Evolutionary conservation across 2,888 invertebrate genomes (phyloP), one percentile per base, ranked within the genome.

Genomic region (Cataglyphis albicans): DNA sequence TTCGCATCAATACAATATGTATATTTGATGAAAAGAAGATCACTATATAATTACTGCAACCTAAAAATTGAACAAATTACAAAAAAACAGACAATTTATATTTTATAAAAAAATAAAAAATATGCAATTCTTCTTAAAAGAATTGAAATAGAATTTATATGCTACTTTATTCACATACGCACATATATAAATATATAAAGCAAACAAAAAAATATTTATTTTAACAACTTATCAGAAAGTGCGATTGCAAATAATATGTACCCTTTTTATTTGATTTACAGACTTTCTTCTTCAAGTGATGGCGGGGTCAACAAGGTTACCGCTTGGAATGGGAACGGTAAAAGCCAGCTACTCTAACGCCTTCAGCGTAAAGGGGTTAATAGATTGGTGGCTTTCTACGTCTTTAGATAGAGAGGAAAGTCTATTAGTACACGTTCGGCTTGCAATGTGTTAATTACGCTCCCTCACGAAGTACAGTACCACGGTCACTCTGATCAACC

Each of bases 361-460:
- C 70, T 44, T 70, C 15, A 55, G 57, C 57, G 72, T 35, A 72
- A 80, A 80, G 59, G 44, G 72, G 59, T 72, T 80, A 80, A 72
- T 72, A 61, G 72, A 80, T 80, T 72, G 72, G 78, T 80, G 59
- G 78, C 72, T 80, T 72, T 59, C 78, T 80, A 72, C 25, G 59
- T 78, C 78, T 80, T 72, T 72, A 59, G 21, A 35, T 15, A 55
- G 44, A 25, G 72, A 68, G 72, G 72, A 59, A 80, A 72, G 44
- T 72, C 78, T 80, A 70, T 78, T 70, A 78, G 76, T 68, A 70
- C 59, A 78, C 70, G 70, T 59, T 80, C 78, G 72, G 72, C 78
- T 72, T 72, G 72, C 44, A 44, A 80, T 72, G 78, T 72, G 70
- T 78, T 78, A 80, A 80, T 80, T 80, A 72, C 72, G 59, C 78